Evolutionary conservation across 2,797 vertebrate genomes (phyloP).

Genomic region (Anabas testudineus): DNA sequence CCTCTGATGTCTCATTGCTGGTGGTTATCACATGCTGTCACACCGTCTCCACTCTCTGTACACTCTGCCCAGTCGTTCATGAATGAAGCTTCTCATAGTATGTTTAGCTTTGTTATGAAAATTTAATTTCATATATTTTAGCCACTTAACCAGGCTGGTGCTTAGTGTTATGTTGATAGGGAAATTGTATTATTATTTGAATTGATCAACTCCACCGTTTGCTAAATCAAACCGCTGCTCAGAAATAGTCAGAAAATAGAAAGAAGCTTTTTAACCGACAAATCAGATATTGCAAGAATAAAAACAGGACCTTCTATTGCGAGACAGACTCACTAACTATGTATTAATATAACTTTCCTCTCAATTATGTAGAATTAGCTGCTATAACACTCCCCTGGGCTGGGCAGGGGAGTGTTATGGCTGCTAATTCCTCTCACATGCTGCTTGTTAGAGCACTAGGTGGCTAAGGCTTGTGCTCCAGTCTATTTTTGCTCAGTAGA

Average conservation of each 20-base stretch:
- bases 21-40: background rate
- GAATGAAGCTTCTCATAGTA: background rate
- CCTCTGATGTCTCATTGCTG: no score
- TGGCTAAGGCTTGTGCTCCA: constrained; percentile 39
- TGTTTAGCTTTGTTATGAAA: background rate
- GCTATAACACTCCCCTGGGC: background rate
- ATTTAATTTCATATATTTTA: background rate
- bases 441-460: constrained; percentile 67
- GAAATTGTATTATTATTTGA: no score
- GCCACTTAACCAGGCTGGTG: background rate
- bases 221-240: background rate
- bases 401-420: constrained; percentile 45
- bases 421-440: constrained; percentile 84
- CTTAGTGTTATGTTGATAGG: background rate
- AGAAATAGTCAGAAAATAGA: background rate
- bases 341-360: background rate
- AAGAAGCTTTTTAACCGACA: background rate
- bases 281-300: background rate
- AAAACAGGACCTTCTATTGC: constrained; percentile 1
- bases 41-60: no score
- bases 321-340: background rate
- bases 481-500: constrained; percentile 22
- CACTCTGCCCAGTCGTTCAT: background rate
- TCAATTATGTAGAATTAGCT: constrained; percentile 3
- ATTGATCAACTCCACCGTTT: background rate